Conservation (phyloP, 2,797 vertebrate genomes). For the Etheostoma perlongum region DNA sequence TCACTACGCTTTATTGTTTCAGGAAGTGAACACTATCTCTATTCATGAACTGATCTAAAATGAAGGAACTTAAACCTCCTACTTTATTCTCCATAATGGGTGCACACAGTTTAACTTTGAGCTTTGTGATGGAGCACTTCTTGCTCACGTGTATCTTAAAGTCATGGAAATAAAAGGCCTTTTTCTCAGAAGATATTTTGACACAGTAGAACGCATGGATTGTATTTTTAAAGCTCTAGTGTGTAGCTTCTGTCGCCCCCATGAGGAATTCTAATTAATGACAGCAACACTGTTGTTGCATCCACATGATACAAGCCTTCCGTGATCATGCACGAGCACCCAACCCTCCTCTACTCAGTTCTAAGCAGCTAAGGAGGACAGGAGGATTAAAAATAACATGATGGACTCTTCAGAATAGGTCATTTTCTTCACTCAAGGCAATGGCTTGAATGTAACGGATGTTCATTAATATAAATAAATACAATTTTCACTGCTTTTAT, state of each 20-base stretch:
- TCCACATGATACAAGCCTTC: too few relatives aligned
- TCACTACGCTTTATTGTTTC: fast-evolving
- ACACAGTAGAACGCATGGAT: not conserved
- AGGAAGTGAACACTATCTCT: constrained; percentile 4
- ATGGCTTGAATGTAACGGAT: too few relatives aligned
- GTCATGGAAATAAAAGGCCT: not conserved
- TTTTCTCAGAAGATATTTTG: not conserved
- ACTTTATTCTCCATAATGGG: not conserved
- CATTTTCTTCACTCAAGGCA: too few relatives aligned
- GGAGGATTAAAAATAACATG: too few relatives aligned
- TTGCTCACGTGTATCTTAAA: not conserved
- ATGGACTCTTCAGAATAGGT: too few relatives aligned
- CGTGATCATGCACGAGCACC: too few relatives aligned
- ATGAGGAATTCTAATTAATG: too few relatives aligned
- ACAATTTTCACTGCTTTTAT: not conserved
- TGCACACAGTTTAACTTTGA: not conserved
- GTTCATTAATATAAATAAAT: not conserved
- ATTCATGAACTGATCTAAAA: not conserved
- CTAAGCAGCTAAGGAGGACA: too few relatives aligned
- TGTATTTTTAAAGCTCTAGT: not conserved
- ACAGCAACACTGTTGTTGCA: too few relatives aligned
- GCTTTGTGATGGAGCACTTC: not conserved
- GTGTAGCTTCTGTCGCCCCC: too few relatives aligned
- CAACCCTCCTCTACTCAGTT: too few relatives aligned
- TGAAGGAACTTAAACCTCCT: not conserved